A percentile compares a stretch with the other conserved stretches of the same genome.
These are phyloP conservation scores for Paguma larvata DNA, from an alignment of 2,797 vertebrate genomes.

Conservation along the genomic window DNA sequence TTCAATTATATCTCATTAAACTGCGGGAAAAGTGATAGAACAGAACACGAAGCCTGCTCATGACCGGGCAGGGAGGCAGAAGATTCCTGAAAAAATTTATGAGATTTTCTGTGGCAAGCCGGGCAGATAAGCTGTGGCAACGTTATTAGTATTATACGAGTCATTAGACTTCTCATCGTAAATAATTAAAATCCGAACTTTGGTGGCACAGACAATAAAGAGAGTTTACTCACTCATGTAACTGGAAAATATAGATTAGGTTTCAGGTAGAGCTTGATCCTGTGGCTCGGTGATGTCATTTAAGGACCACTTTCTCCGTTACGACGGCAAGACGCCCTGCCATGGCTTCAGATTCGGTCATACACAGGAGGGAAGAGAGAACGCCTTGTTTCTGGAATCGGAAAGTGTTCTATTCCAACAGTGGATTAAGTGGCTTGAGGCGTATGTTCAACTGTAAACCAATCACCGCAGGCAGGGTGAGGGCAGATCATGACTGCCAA, in stretches of 20 bases:
- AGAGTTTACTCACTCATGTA: accelerated
- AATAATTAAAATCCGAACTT: background rate
- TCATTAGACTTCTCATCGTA: background rate
- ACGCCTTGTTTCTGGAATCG: background rate
- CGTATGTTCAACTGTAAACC: background rate
- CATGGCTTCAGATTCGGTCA: background rate
- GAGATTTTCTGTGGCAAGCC: background rate
- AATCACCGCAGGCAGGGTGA: background rate
- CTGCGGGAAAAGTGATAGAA: accelerated
- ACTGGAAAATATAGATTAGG: background rate
- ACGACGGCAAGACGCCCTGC: background rate
- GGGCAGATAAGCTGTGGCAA: background rate
- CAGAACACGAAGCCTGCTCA: background rate
- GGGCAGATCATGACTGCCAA: too few species aligned
- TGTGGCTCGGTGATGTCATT: background rate
- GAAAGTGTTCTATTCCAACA: background rate
- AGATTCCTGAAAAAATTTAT: background rate
- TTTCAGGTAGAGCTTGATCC: constrained; percentile 29
- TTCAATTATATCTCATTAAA: background rate
- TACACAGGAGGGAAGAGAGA: background rate
- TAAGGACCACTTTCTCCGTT: background rate
- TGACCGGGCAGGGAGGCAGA: too few species aligned
- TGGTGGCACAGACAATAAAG: background rate
- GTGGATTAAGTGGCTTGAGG: background rate
- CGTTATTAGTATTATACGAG: background rate